Evolutionary conservation across 1,140 invertebrate genomes (phyloP).

Genomic region (Amyelois transitella): DNA sequence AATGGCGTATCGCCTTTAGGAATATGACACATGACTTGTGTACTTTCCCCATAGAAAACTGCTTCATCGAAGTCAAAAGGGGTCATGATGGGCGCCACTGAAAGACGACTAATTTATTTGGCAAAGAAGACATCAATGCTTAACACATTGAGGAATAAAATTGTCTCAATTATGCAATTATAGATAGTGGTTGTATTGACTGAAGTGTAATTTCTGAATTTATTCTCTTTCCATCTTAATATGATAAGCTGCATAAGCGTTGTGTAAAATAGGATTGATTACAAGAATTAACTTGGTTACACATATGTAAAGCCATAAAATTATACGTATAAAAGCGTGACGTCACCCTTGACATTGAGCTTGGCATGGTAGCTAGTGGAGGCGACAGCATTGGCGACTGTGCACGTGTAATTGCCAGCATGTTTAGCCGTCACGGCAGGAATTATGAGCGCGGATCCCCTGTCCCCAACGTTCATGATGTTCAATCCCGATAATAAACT

Average conservation of each 20-base stretch:
- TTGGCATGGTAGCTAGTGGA: constrained; percentile 79
- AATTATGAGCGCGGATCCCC: constrained; percentile 71
- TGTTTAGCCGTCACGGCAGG: constrained; percentile 80
- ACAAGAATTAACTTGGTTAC: background rate
- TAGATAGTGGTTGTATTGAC: too few species aligned
- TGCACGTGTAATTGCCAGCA: constrained; percentile 87
- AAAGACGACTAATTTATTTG: constrained; percentile 22
- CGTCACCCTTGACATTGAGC: constrained; percentile 74
- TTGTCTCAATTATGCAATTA: too few species aligned
- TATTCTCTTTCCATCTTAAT: background rate
- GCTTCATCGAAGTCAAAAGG: constrained; percentile 79
- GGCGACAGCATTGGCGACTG: constrained; percentile 83
- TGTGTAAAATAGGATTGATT: constrained; percentile 19
- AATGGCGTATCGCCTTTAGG: constrained; percentile 81
- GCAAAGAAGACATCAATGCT: constrained; percentile 5
- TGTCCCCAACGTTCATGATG: constrained; percentile 77
- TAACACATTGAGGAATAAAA: too few species aligned
- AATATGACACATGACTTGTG: constrained; percentile 80
- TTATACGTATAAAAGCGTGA: constrained; percentile 15
- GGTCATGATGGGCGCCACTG: constrained; percentile 78
- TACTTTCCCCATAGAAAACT: constrained; percentile 83
- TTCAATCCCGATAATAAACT: constrained; percentile 65
- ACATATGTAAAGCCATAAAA: background rate
- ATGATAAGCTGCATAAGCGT: background rate
- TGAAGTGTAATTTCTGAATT: too few species aligned